Evolutionary conservation across 2,888 invertebrate species (phyloP).

Genomic region (Dynastes hyllus): DNA sequence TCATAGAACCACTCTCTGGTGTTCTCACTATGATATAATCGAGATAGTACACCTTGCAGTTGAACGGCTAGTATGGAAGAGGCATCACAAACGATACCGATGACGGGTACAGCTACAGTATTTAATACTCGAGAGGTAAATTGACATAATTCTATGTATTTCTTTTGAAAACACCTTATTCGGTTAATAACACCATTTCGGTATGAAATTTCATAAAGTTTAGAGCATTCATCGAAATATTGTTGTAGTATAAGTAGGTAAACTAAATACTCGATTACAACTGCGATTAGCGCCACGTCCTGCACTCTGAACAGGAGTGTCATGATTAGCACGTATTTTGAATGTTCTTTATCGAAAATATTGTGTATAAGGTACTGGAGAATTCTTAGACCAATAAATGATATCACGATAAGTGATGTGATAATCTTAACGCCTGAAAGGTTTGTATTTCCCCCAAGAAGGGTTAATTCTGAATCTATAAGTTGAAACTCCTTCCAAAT

Average conservation of each 20-base stretch:
- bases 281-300: not conserved
- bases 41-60: slow-evolving; percentile 12
- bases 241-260: not conserved
- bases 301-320: not conserved
- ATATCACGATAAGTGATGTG: not conserved
- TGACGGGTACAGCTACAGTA: not conserved
- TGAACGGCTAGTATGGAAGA: slow-evolving; percentile 1
- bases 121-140: not conserved
- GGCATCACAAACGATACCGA: not conserved
- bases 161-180: not conserved
- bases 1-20: slow-evolving; percentile 20
- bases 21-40: slow-evolving; percentile 34
- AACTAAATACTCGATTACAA: not conserved
- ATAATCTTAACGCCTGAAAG: not conserved
- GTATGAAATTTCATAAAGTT: not conserved
- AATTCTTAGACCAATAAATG: not conserved
- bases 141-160: not conserved
- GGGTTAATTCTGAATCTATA: not conserved
- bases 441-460: not conserved
- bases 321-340: too few species aligned
- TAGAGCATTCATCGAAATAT: not conserved
- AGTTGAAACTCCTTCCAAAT: not conserved
- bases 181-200: not conserved
- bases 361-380: not conserved
- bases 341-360: too few species aligned